These are phyloP conservation scores for Schizothorax lantsangensis DNA, from an alignment of 2,797 vertebrate genomes.

Conservation along the genomic window DNA sequence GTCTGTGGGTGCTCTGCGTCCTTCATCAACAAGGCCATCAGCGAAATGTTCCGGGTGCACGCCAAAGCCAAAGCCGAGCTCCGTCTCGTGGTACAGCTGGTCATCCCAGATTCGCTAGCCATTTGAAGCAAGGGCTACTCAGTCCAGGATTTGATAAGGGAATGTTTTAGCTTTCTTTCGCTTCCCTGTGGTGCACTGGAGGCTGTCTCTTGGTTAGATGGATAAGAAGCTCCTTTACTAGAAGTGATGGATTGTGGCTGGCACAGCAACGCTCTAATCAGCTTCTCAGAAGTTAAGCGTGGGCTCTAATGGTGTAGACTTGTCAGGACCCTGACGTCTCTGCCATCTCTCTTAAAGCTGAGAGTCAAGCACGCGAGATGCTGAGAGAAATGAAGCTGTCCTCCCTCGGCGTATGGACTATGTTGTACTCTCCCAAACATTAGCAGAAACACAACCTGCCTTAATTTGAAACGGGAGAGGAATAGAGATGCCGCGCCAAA, in stretches of 20 bases:
- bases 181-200: slow-evolving; percentile 51
- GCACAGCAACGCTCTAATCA: slow-evolving; percentile 60
- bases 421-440: slow-evolving; percentile 57
- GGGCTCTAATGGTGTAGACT: slow-evolving; percentile 66
- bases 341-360: slow-evolving; percentile 61
- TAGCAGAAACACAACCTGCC: slow-evolving; percentile 56
- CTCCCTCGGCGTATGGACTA: slow-evolving; percentile 52
- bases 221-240: slow-evolving; percentile 63
- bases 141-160: slow-evolving; percentile 61
- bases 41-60: slow-evolving; percentile 56
- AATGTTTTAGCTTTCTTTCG: slow-evolving; percentile 52
- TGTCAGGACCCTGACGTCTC: slow-evolving; percentile 64
- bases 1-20: slow-evolving; percentile 64
- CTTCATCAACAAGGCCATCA: slow-evolving; percentile 75
- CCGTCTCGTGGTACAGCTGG: slow-evolving; percentile 58
- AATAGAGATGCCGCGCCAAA: slow-evolving; percentile 29
- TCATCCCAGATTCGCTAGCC: slow-evolving; percentile 54
- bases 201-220: slow-evolving; percentile 61
- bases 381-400: slow-evolving; percentile 58
- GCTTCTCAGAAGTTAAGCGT: slow-evolving; percentile 64
- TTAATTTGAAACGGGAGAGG: slow-evolving; percentile 40
- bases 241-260: slow-evolving; percentile 66
- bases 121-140: slow-evolving; percentile 54
- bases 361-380: slow-evolving; percentile 59
- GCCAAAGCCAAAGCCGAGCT: slow-evolving; percentile 58